Conservation (phyloP, 2,113 vertebrate species). For the Cryptomyrus ogoouensis region DNA sequence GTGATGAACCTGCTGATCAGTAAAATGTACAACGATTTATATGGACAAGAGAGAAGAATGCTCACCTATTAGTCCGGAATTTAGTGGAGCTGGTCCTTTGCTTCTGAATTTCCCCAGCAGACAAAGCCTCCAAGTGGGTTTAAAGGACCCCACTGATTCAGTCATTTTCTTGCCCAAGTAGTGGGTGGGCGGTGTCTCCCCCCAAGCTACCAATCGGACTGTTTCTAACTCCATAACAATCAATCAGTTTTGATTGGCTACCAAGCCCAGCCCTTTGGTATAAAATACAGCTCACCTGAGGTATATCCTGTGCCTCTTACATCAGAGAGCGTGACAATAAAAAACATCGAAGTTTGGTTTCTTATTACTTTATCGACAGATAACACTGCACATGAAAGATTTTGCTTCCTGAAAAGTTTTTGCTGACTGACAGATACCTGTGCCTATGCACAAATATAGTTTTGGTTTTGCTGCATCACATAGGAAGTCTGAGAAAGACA, state of each 20-base stretch:
- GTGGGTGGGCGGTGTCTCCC: background rate
- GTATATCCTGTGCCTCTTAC: too few species aligned
- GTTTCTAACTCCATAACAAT: background rate
- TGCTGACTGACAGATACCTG: too few species aligned
- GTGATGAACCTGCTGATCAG: background rate
- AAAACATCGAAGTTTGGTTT: too few species aligned
- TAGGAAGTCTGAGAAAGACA: too few species aligned
- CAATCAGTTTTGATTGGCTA: background rate
- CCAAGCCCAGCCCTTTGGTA: background rate
- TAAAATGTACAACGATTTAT: background rate
- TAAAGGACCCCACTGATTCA: background rate
- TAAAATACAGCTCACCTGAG: background rate
- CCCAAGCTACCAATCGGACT: background rate
- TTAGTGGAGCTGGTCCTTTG: background rate
- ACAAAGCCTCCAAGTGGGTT: background rate
- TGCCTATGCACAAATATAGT: too few species aligned
- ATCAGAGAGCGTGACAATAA: too few species aligned
- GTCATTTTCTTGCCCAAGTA: background rate
- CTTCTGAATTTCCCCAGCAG: background rate
- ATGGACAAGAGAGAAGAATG: background rate
- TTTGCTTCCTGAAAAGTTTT: too few species aligned
- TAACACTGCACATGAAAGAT: too few species aligned
- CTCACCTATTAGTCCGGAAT: background rate
- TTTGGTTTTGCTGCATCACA: too few species aligned
- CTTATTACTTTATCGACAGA: too few species aligned